A percentile compares a stretch with the other conserved stretches of the same genome.
These are phyloP conservation scores for Thunnus albacares DNA, from an alignment of 2,797 vertebrate species.

Conservation along the genomic window DNA sequence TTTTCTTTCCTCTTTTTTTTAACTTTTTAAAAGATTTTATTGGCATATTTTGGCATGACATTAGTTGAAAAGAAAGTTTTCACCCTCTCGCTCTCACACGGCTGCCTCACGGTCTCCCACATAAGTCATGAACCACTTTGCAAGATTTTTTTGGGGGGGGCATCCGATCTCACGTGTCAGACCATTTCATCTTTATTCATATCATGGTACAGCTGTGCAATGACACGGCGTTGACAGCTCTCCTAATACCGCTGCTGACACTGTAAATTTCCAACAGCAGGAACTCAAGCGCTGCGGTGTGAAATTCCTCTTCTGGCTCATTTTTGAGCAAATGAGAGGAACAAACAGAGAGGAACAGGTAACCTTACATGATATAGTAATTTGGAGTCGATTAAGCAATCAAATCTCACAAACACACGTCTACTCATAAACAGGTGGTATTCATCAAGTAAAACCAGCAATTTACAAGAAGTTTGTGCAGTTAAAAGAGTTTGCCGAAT, in stretches of 20 bases:
- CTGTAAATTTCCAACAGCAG: neutral
- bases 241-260: neutral
- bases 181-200: neutral
- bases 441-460: neutral
- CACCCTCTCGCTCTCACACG: neutral
- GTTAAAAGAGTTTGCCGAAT: constrained; percentile 2
- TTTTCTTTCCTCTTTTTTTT: no score
- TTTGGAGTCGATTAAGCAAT: neutral
- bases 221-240: constrained; percentile 11
- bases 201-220: neutral
- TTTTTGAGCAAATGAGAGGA: no score
- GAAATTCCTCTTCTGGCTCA: neutral
- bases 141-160: neutral
- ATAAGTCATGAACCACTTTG: neutral
- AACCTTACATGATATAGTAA: neutral
- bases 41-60: no score
- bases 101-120: neutral
- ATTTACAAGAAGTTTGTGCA: constrained; percentile 15
- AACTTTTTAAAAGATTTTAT: no score
- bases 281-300: neutral
- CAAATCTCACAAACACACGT: neutral
- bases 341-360: neutral
- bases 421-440: no score
- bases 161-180: constrained; percentile 11
- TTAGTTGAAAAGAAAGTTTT: neutral